phyloP scores from a whole-genome alignment of 2,797 vertebrate species.

The Petrocephalus sullivani region DNA sequence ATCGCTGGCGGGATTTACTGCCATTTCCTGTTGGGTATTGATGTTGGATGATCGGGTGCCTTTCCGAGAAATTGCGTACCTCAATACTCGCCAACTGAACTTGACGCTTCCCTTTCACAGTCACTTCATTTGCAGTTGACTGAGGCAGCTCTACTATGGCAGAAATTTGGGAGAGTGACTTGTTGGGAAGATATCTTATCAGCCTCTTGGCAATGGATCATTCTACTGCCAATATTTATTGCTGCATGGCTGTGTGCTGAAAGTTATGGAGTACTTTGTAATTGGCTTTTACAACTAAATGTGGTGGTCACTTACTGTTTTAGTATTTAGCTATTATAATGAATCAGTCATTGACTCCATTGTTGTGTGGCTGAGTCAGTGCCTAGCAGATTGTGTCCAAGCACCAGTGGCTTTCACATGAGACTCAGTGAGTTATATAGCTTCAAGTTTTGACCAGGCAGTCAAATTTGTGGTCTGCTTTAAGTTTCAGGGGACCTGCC shows the following conservation, averaged over 20 bases:
- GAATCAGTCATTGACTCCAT: background rate
- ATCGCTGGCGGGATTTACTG: no score
- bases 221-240: background rate
- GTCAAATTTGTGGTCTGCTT: background rate
- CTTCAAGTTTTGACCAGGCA: background rate
- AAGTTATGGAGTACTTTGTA: background rate
- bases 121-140: background rate
- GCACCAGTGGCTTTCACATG: background rate
- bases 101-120: background rate
- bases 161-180: background rate
- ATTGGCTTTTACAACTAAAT: background rate
- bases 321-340: background rate
- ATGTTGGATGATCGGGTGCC: background rate
- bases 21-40: no score
- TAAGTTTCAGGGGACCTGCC: background rate
- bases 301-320: background rate
- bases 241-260: background rate
- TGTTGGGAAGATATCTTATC: background rate
- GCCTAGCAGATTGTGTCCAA: background rate
- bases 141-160: background rate
- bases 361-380: background rate
- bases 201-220: background rate
- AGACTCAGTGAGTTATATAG: background rate
- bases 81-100: background rate
- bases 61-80: background rate